Conservation (phyloP, 2,888 invertebrate genomes). For the Pemphredon lugubris region DNA sequence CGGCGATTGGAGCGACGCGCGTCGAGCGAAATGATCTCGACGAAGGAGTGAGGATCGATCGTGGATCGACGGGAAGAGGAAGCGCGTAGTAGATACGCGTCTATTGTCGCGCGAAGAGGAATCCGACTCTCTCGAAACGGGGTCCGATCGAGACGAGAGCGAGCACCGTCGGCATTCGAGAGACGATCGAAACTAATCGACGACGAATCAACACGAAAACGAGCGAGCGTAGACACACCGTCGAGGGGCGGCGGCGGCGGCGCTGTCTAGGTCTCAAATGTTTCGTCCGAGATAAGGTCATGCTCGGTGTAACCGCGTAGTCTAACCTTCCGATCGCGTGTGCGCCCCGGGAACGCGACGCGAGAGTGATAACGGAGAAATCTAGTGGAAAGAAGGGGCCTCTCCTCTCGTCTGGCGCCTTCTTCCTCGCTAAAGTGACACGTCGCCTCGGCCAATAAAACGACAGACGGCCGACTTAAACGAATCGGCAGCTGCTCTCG, state of each 20-base stretch:
- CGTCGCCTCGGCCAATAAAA: conserved; percentile 55
- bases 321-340: conserved; percentile 6
- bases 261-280: not conserved
- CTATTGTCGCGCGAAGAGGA: too few species aligned
- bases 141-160: too few species aligned
- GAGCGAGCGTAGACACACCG: not conserved
- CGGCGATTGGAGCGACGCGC: too few species aligned
- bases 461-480: conserved; percentile 33
- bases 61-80: too few species aligned
- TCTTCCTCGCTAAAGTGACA: conserved; percentile 42
- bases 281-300: conserved; percentile 27
- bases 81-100: too few species aligned
- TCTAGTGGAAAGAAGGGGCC: conserved; percentile 35
- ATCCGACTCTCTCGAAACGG: too few species aligned
- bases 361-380: conserved; percentile 8
- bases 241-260: not conserved
- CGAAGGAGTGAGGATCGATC: too few species aligned
- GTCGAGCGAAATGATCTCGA: too few species aligned
- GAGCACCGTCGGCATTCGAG: too few species aligned
- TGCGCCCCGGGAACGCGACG: not conserved
- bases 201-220: too few species aligned
- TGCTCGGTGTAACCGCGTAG: conserved; percentile 17
- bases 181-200: too few species aligned
- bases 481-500: conserved; percentile 54
- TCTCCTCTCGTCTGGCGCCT: conserved; percentile 49